These are phyloP conservation scores for Scarus forsteni DNA, from an alignment of 2,797 vertebrate genomes.

Conservation along the genomic window DNA sequence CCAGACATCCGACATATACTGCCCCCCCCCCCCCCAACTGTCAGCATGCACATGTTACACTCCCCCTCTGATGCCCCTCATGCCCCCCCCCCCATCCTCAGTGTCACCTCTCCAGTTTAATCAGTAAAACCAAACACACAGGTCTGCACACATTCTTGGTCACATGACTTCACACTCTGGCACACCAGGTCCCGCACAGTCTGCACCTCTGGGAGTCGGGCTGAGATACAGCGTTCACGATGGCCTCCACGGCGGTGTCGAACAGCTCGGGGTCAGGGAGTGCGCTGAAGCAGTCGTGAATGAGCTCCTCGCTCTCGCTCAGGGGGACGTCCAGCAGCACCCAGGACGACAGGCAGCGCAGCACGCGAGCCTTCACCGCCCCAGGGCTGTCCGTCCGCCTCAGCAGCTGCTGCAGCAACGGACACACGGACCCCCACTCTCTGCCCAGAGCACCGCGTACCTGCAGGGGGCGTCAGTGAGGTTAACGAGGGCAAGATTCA, in stretches of 20 bases:
- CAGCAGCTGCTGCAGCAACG: constrained; percentile 95
- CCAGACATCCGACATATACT: constrained; percentile 82
- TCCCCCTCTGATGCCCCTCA: constrained; percentile 7
- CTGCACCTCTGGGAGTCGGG: constrained; percentile 94
- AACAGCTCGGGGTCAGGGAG: constrained; percentile 97
- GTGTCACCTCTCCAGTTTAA: constrained; percentile 23
- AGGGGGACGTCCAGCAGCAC: constrained; percentile 96
- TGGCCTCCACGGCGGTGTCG: constrained; percentile 96
- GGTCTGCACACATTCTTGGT: neutral
- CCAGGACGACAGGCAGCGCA: constrained; percentile 99
- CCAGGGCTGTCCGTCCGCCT: constrained; percentile 93
- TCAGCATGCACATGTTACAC: constrained; percentile 57
- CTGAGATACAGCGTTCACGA: constrained; percentile 98
- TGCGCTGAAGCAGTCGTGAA: constrained; percentile 93
- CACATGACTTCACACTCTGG: neutral
- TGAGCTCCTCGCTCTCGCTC: constrained; percentile 93
- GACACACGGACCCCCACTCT: constrained; percentile 94
- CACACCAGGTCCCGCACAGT: neutral
- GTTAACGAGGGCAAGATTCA: neutral
- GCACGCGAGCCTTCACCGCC: constrained; percentile 94
- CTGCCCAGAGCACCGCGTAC: constrained; percentile 93
- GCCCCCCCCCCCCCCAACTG: constrained; percentile 71
- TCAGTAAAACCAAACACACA: neutral
- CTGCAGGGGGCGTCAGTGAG: constrained; percentile 64
- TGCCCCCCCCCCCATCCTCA: neutral